Conservation (phyloP, 2,113 vertebrate genomes). For the Corydoras sp. region DNA sequence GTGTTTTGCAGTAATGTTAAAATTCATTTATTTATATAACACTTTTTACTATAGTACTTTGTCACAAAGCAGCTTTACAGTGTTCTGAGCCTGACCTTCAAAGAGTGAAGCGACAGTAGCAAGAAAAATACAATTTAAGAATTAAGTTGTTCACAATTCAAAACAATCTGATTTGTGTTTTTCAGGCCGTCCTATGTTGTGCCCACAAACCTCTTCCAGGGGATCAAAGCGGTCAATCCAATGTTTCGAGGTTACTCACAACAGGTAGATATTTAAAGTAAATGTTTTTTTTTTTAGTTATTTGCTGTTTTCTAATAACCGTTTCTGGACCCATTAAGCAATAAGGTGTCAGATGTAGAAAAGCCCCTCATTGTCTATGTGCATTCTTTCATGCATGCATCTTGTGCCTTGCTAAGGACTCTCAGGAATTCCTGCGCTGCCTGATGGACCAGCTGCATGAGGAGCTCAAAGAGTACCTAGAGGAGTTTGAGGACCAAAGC, state of each 20-base stretch:
- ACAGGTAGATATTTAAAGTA: slow-evolving; percentile 74
- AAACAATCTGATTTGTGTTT: neutral
- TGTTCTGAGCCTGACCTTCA: too few relatives aligned
- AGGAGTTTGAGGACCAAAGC: slow-evolving; percentile 74
- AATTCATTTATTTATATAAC: too few relatives aligned
- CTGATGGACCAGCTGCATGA: slow-evolving; percentile 98
- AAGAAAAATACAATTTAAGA: too few relatives aligned
- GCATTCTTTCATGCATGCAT: too few relatives aligned
- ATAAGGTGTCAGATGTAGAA: too few relatives aligned
- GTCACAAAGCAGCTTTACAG: too few relatives aligned
- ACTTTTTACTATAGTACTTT: too few relatives aligned
- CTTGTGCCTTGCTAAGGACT: slow-evolving; percentile 70
- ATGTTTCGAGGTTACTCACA: slow-evolving; percentile 95
- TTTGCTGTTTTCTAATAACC: neutral
- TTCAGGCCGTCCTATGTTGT: slow-evolving; percentile 88
- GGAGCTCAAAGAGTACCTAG: slow-evolving; percentile 83
- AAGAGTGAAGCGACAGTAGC: too few relatives aligned
- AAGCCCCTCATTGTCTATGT: too few relatives aligned
- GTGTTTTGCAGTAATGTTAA: too few relatives aligned
- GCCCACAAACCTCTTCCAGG: slow-evolving; percentile 93
- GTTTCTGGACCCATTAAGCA: neutral
- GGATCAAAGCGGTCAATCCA: slow-evolving; percentile 95
- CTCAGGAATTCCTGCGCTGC: slow-evolving; percentile 96
- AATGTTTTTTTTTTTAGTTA: slow-evolving; percentile 32
- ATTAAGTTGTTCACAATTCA: neutral